Evolutionary conservation across 2,888 invertebrate species (phyloP), one percentile per base, ranked within the genome.

Genomic region (Microplitis manilae): DNA sequence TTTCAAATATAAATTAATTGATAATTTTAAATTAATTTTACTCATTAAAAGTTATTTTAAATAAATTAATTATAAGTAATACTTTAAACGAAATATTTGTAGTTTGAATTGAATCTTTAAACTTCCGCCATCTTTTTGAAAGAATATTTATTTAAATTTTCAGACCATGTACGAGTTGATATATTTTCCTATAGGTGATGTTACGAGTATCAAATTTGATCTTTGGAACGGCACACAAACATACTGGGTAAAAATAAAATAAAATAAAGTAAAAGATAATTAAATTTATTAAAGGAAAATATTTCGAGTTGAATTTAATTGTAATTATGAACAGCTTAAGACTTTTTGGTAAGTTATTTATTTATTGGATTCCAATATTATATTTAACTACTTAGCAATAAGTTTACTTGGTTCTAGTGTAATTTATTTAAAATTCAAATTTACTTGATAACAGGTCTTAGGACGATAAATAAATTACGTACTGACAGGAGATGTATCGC

Each of bases 401-500:
- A 71, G 4, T 15, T 15, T 20, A 61, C 13, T 38, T n/a, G 2
- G 6, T 38, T 30, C 50, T 13, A 13, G 50, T 13, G 13, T 50
- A 40, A 1, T 62, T 61, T 8, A 6, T 62, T 61, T 15, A 6
- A 39, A 61, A 15, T 62, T 9, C 4, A 39, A 17, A 17, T 15
- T 8, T 13, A 15, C 1, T 50, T 50, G 15, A 17, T 50, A 50
- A 7, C n/a, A 77, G 77, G 65, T 74, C 15, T 71, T 17, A 50
- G 67, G 30, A 70, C 40, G 6, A 17, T 17, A 39, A 62, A 7
- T 6, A 77, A 71, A 75, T 2, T 74, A 9, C 50, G 68, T 73
- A n/a, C 40, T 2, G 74, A 74, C 0, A 30, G 20, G 86, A 90
- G 92, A 68, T 73, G 73, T 76, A 95, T 96, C 83, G 94, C 94